These are phyloP conservation scores for Galerucella pusilla DNA, from an alignment of 2,888 invertebrate species.

Conservation along the genomic window DNA sequence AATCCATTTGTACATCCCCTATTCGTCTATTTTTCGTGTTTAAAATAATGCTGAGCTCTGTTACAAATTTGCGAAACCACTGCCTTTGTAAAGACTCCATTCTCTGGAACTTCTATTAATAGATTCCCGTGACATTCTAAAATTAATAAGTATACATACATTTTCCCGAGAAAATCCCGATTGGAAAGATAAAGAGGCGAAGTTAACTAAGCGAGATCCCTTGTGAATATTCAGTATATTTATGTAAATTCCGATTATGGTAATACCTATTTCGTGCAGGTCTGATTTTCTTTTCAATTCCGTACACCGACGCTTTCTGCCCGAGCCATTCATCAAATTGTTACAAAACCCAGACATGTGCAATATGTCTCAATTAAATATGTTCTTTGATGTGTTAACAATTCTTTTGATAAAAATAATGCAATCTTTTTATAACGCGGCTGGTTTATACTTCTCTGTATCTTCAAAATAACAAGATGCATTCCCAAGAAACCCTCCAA, in stretches of 20 bases:
- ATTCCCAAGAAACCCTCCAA: too few species aligned
- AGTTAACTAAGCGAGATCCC: slow-evolving; percentile 41
- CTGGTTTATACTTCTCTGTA: not conserved
- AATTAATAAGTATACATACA: slow-evolving; percentile 42
- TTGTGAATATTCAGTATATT: slow-evolving; percentile 51
- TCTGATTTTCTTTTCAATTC: slow-evolving; percentile 49
- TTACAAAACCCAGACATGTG: slow-evolving; percentile 22
- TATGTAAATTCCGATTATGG: slow-evolving; percentile 51
- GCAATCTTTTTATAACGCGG: not conserved
- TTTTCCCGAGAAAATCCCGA: slow-evolving; percentile 32
- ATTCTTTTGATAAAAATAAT: slow-evolving; percentile 35
- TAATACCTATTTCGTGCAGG: slow-evolving; percentile 49
- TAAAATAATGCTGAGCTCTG: not conserved
- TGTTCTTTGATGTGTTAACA: slow-evolving; percentile 17
- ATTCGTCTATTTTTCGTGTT: not conserved
- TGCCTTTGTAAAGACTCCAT: not conserved
- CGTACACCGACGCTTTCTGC: slow-evolving; percentile 22
- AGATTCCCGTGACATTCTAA: slow-evolving; percentile 34
- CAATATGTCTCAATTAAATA: slow-evolving; percentile 27
- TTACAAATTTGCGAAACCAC: not conserved
- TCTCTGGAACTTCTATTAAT: slow-evolving; percentile 23
- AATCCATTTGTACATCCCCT: too few species aligned
- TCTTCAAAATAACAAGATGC: too few species aligned
- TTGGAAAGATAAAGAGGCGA: slow-evolving; percentile 39
- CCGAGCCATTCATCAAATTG: slow-evolving; percentile 23